A percentile compares a stretch with the other conserved stretches of the same genome.
Evolutionary conservation across 2,888 invertebrate species (phyloP).

Genomic region (Asteroscopus sphinx): DNA sequence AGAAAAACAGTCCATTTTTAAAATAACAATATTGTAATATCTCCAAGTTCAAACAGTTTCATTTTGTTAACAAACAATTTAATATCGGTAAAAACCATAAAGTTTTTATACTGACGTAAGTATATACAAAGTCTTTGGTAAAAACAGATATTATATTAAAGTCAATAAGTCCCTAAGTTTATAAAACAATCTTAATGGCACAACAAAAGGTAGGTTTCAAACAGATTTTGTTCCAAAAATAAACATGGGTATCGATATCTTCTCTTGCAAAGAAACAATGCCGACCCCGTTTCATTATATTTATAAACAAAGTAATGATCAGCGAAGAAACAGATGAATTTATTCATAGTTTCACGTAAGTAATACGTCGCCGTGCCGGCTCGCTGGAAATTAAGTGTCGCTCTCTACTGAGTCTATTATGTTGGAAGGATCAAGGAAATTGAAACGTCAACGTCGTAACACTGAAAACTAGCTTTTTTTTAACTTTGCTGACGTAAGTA

Average conservation of each 20-base stretch:
- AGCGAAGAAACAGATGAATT: slow-evolving; percentile 56
- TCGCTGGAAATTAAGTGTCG: slow-evolving; percentile 75
- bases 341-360: slow-evolving; percentile 65
- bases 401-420: slow-evolving; percentile 66
- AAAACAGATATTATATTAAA: too few relatives aligned
- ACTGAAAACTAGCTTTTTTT: slow-evolving; percentile 51
- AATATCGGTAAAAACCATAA: too few relatives aligned
- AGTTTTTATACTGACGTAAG: too few relatives aligned
- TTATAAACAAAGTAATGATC: slow-evolving; percentile 16
- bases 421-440: slow-evolving; percentile 73
- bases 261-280: background rate
- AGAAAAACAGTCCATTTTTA: too few relatives aligned
- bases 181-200: too few relatives aligned
- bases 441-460: slow-evolving; percentile 68
- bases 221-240: too few relatives aligned
- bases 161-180: too few relatives aligned
- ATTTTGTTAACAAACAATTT: too few relatives aligned
- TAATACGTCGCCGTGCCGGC: slow-evolving; percentile 42
- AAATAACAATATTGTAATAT: too few relatives aligned
- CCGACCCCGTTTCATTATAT: background rate
- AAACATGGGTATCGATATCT: background rate
- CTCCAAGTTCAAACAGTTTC: too few relatives aligned
- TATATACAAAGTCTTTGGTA: too few relatives aligned
- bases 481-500: slow-evolving; percentile 57
- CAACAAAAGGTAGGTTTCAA: too few relatives aligned